Base-by-base conservation (phyloP, 2,888 invertebrate genomes). In the Creontiades dilutus region DNA sequence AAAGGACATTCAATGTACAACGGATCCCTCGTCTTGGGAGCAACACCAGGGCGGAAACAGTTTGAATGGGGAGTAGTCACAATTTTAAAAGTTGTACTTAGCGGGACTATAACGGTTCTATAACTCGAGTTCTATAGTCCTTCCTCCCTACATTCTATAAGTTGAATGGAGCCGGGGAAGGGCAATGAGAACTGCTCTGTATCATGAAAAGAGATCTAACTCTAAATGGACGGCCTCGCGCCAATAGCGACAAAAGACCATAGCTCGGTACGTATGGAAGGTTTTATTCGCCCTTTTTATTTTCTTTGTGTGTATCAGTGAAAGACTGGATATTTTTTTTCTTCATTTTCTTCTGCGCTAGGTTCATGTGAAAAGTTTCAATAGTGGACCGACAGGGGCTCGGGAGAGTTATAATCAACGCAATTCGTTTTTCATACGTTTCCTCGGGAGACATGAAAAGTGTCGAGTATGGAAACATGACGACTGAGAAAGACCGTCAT, bases 201-300 rank as follows among this genome's bases (percentile, higher is more conserved):
- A 86, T 68, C 75, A 86, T 86, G 86, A 86, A 86, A 86, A 86
- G 86, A 57, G 86, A 86, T 75, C 86, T 46, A 75, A 86, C 86
- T 86, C 86, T 75, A 75, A 86, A 86, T 86, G 68, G 76, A 86
- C 75, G 86, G 46, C 46, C 48, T 46, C 76, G 86, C 78, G 19
- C 86, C 86, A 86, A 86, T 86, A 75, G 86, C 86, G 68, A 86
- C 86, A 86, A 86, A 86, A 86, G 86, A 68, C 86, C 75, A 85
- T 57, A 37, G 85, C 57, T 85, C 28, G 27, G 61, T 85, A 55
- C 52, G 61, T 85, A 61, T 37, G 61, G 37, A 61, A n/a, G 27
- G 27, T 82, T 82, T 61, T 85, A 37, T 85, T 28, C 28, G 19
- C 55, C 57, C 84, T 84, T 85, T 85, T 85, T 85, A 28, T 55